Conservation (phyloP, 2,797 vertebrate genomes). For the Pempheris klunzingeri region DNA sequence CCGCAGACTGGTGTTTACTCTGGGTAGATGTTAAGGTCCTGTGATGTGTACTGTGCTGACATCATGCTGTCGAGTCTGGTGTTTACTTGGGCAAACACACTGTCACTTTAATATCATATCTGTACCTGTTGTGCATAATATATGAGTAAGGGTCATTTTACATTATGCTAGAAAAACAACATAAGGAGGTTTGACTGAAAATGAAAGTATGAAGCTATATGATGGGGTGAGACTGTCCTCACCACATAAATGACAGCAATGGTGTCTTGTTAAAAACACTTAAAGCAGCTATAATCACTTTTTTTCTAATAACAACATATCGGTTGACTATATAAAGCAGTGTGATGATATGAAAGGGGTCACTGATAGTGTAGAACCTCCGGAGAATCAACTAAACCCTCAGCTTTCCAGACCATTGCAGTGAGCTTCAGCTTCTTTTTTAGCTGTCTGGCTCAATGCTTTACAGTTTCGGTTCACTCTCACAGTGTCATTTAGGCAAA, state of each 20-base stretch:
- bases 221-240: background rate
- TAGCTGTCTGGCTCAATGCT: background rate
- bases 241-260: background rate
- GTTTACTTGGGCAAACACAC: slow-evolving; percentile 11
- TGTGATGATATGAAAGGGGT: background rate
- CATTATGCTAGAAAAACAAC: slow-evolving; percentile 7
- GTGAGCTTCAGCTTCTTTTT: background rate
- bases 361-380: background rate
- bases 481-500: too few species aligned
- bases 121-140: background rate
- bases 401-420: background rate
- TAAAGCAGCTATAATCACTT: background rate
- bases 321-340: background rate
- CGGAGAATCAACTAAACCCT: background rate
- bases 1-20: slow-evolving; percentile 31
- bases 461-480: background rate
- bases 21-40: slow-evolving; percentile 18
- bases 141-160: background rate
- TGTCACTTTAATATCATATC: slow-evolving; percentile 25
- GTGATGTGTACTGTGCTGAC: slow-evolving; percentile 27
- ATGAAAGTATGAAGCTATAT: background rate
- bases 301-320: background rate
- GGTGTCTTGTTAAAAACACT: background rate
- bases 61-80: slow-evolving; percentile 16
- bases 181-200: background rate